phyloP scores from a whole-genome alignment of 2,888 invertebrate species.

The Hylaea fasciaria region DNA sequence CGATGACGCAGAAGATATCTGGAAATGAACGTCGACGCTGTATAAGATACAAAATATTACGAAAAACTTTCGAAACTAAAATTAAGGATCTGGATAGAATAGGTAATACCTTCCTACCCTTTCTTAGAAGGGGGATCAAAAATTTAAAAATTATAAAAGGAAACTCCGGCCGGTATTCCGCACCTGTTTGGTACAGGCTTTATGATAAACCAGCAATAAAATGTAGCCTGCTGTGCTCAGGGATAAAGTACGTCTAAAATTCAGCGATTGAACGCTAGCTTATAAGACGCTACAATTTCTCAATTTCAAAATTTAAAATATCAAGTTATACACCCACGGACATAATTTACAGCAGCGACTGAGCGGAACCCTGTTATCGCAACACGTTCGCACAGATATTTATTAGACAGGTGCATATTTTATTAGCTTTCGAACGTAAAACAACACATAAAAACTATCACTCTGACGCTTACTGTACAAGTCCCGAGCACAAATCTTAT shows the following conservation, averaged over 20 bases:
- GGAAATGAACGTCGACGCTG: too few species aligned
- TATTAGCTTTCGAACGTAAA: constrained; percentile 67
- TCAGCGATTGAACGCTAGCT: constrained; percentile 24
- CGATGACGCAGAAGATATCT: too few species aligned
- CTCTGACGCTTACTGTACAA: constrained; percentile 51
- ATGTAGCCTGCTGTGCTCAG: constrained; percentile 25
- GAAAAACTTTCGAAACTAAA: too few species aligned
- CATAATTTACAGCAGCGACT: constrained; percentile 58
- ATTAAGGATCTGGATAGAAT: too few species aligned
- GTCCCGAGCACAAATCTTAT: constrained; percentile 68
- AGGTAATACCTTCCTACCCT: too few species aligned
- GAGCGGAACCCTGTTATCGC: constrained; percentile 59
- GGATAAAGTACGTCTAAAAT: constrained; percentile 11
- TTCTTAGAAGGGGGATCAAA: too few species aligned
- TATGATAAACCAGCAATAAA: constrained; percentile 26
- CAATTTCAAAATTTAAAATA: constrained; percentile 31
- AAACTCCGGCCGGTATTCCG: too few species aligned
- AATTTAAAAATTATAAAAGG: too few species aligned
- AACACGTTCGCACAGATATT: constrained; percentile 61
- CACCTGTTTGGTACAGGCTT: too few species aligned
- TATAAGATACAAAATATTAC: too few species aligned
- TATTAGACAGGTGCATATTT: constrained; percentile 70
- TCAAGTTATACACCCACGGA: constrained; percentile 55
- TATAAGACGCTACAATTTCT: constrained; percentile 27
- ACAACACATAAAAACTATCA: constrained; percentile 69